A percentile compares a stretch with the other conserved stretches of the same genome.
Evolutionary conservation across 2,113 vertebrate genomes (phyloP).

Genomic region (Meriones unguiculatus): DNA sequence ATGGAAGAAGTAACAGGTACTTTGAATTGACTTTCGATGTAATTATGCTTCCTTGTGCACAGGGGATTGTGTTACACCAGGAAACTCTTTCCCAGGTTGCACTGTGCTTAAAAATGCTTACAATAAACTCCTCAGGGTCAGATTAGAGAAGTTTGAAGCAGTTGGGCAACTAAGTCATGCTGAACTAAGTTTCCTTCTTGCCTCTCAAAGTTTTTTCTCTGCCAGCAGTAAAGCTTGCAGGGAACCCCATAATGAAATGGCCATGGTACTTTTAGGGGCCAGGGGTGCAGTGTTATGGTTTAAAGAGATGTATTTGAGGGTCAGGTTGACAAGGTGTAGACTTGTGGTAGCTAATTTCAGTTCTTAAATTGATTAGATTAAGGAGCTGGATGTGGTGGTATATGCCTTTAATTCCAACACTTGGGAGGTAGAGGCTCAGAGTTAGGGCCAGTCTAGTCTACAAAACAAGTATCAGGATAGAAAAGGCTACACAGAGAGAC

Average conservation of each 20-base stretch:
- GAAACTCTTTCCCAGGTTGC: background rate
- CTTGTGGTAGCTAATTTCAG: background rate
- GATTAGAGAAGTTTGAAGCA: background rate
- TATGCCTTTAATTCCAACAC: background rate
- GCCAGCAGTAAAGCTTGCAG: background rate
- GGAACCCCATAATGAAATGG: background rate
- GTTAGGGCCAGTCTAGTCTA: background rate
- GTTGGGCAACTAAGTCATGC: background rate
- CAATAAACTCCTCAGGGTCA: background rate
- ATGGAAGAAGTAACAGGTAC: background rate
- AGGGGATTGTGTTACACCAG: background rate
- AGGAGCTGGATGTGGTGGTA: background rate
- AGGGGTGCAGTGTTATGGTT: background rate
- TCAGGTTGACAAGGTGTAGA: background rate
- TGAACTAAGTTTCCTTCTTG: background rate
- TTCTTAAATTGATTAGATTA: background rate
- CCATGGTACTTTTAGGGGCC: background rate
- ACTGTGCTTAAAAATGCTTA: background rate
- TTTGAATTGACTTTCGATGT: background rate
- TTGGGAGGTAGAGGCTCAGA: background rate
- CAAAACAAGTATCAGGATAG: no score
- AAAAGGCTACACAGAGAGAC: no score
- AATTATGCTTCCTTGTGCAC: background rate
- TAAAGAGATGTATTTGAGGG: background rate
- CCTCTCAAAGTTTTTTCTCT: background rate